phyloP scores from a whole-genome alignment of 2,113 vertebrate genomes.

The Reinhardtius hippoglossoides region DNA sequence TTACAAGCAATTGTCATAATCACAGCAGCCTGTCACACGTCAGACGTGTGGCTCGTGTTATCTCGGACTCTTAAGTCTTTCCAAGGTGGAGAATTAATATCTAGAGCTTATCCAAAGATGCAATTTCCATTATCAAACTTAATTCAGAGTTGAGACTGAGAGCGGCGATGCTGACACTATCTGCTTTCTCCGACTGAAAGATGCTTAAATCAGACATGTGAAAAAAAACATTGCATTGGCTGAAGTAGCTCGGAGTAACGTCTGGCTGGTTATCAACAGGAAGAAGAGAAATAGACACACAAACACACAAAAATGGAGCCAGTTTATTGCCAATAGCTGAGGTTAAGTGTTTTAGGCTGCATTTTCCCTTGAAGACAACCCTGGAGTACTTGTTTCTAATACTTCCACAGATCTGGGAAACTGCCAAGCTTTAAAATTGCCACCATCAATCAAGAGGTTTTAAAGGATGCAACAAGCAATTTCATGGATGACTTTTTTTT shows the following conservation, averaged over 20 bases:
- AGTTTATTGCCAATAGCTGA: slow-evolving; percentile 42
- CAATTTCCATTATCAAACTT: slow-evolving; percentile 8
- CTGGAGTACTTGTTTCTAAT: slow-evolving; percentile 58
- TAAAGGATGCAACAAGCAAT: slow-evolving; percentile 77
- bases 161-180: not conserved
- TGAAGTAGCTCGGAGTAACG: not conserved
- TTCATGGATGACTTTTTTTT: slow-evolving; percentile 71
- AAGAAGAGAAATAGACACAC: slow-evolving; percentile 15
- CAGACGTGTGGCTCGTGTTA: not conserved
- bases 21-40: not conserved
- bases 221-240: slow-evolving; percentile 5
- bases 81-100: not conserved
- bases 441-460: slow-evolving; percentile 77
- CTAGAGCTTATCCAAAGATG: not conserved
- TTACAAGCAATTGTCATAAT: slow-evolving; percentile 1
- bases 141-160: not conserved
- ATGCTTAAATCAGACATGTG: not conserved
- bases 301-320: slow-evolving; percentile 27
- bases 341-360: slow-evolving; percentile 53
- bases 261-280: slow-evolving; percentile 17
- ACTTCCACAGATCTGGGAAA: slow-evolving; percentile 68
- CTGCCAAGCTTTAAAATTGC: slow-evolving; percentile 79
- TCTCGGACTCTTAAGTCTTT: not conserved
- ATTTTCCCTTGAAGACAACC: slow-evolving; percentile 51
- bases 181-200: not conserved